A percentile compares a stretch with the other conserved stretches of the same genome.
Conservation (phyloP, 2,113 vertebrate genomes). For the Rhinoderma darwinii region DNA sequence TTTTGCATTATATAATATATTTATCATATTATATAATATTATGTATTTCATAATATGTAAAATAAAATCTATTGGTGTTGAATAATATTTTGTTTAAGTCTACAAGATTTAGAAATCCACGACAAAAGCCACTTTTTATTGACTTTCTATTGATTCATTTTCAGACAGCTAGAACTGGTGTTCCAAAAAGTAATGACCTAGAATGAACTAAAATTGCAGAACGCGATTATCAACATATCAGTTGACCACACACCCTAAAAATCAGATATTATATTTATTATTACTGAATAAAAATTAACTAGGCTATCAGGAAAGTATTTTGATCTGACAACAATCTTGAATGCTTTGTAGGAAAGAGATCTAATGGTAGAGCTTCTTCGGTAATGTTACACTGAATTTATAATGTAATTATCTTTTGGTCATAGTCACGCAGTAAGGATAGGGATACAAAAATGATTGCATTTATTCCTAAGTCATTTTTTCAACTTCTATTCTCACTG, state of each 20-base stretch:
- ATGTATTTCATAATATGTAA: too few relatives aligned
- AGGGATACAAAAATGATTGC: slow-evolving; percentile 52
- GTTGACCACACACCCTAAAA: not conserved
- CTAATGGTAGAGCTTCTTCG: slow-evolving; percentile 27
- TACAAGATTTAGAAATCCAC: too few relatives aligned
- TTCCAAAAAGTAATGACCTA: not conserved
- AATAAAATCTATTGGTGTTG: too few relatives aligned
- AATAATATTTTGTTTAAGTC: too few relatives aligned
- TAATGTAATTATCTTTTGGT: slow-evolving; percentile 54
- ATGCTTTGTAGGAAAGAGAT: not conserved
- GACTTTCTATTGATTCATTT: not conserved
- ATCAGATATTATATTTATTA: not conserved
- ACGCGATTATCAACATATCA: not conserved
- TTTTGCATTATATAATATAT: too few relatives aligned
- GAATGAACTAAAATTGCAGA: not conserved
- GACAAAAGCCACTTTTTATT: too few relatives aligned
- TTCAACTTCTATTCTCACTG: slow-evolving; percentile 27
- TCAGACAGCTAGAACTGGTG: not conserved
- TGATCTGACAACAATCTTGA: slow-evolving; percentile 24
- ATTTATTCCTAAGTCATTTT: slow-evolving; percentile 50
- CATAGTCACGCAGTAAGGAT: slow-evolving; percentile 42
- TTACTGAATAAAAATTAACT: slow-evolving; percentile 26
- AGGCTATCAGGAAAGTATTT: not conserved
- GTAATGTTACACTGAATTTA: slow-evolving; percentile 52
- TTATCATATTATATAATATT: too few relatives aligned